phyloP scores from a whole-genome alignment of 1,140 invertebrate genomes.

The Diachasma alloeum region DNA sequence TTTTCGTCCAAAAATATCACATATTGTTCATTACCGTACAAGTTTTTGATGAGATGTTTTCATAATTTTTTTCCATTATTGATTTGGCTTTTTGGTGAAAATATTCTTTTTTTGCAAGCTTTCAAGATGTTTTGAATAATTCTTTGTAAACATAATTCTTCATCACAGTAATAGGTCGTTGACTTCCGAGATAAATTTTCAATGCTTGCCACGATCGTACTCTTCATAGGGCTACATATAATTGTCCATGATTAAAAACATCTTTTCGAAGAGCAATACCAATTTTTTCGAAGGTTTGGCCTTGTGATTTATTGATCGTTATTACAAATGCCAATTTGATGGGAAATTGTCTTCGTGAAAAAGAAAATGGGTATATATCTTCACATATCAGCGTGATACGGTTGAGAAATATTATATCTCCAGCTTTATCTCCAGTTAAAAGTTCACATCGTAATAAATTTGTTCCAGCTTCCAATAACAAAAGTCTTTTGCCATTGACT shows the following conservation, averaged over 20 bases:
- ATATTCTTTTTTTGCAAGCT: too few relatives aligned
- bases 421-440: too few relatives aligned
- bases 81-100: too few relatives aligned
- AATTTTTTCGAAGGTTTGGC: conserved; percentile 42
- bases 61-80: too few relatives aligned
- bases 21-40: too few relatives aligned
- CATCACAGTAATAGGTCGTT: background rate
- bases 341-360: background rate
- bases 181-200: background rate
- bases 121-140: too few relatives aligned
- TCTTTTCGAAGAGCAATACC: conserved; percentile 47
- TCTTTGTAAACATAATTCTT: background rate
- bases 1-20: too few relatives aligned
- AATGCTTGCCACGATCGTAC: conserved; percentile 10
- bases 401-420: too few relatives aligned
- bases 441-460: too few relatives aligned
- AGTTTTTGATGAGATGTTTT: too few relatives aligned
- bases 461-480: too few relatives aligned
- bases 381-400: conserved; percentile 16
- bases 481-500: too few relatives aligned
- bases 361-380: background rate
- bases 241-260: conserved; percentile 48
- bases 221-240: conserved; percentile 24
- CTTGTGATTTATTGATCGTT: conserved; percentile 20
- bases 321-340: background rate